These are phyloP conservation scores for Bolinopsis microptera DNA, from an alignment of 37 sponge, comb jelly and placozoan genomes.

Conservation along the genomic window DNA sequence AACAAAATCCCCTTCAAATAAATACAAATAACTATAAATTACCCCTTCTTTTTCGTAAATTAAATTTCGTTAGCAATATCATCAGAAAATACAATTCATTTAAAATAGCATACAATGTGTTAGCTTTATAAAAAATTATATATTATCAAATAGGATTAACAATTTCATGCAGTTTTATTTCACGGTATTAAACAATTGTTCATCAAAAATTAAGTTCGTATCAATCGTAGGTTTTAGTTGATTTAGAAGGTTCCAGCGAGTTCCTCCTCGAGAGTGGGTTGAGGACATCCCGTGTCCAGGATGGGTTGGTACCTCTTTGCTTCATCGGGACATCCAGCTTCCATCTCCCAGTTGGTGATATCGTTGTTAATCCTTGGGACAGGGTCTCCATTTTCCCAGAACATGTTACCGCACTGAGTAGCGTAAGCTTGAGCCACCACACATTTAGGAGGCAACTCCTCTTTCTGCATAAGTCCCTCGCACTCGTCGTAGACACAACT, in stretches of 20 bases:
- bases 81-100: too few species aligned
- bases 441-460: constrained; percentile 19
- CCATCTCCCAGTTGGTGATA: constrained; percentile 6
- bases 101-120: too few species aligned
- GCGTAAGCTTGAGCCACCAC: constrained; percentile 64
- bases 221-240: too few species aligned
- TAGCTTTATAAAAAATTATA: neutral
- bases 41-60: too few species aligned
- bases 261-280: constrained; percentile 15
- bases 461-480: neutral
- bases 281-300: constrained; percentile 50
- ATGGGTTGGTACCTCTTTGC: neutral
- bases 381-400: neutral
- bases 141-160: neutral
- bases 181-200: too few species aligned
- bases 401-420: neutral
- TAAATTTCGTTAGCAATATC: too few species aligned
- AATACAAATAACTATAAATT: too few species aligned
- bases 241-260: neutral
- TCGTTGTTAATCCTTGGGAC: neutral
- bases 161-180: neutral
- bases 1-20: too few species aligned
- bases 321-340: neutral
- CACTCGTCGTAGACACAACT: constrained; percentile 30
- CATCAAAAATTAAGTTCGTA: too few species aligned